A percentile compares a stretch with the other conserved stretches of the same genome.
These are phyloP conservation scores for Apis cerana DNA, from an alignment of 1,140 invertebrate species.

Conservation along the genomic window DNA sequence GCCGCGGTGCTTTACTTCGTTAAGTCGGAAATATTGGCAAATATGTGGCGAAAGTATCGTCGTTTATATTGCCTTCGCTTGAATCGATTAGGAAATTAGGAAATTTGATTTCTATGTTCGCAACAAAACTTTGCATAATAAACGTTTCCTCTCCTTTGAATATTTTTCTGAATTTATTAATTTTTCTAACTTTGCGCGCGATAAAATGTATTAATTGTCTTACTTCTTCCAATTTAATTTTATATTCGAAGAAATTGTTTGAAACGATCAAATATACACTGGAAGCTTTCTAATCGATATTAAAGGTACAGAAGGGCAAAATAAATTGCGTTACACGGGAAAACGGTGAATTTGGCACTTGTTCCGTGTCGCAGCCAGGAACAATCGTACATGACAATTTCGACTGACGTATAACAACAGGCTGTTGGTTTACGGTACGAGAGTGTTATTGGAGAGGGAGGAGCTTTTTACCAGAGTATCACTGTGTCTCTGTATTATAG, in stretches of 20 bases:
- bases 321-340: slow-evolving; percentile 22
- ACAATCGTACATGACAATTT: slow-evolving; percentile 31
- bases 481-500: slow-evolving; percentile 28
- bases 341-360: background rate
- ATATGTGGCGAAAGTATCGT: slow-evolving; percentile 33
- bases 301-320: background rate
- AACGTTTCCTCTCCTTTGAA: background rate
- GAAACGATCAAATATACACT: too few species aligned
- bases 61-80: slow-evolving; percentile 11
- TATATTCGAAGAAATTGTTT: too few species aligned
- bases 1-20: slow-evolving; percentile 32
- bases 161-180: background rate
- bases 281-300: too few species aligned
- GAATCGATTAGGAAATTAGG: background rate
- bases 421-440: slow-evolving; percentile 22
- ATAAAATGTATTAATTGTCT: too few species aligned
- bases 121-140: too few species aligned
- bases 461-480: slow-evolving; percentile 57
- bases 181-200: too few species aligned
- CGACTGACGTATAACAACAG: slow-evolving; percentile 52
- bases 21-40: slow-evolving; percentile 47
- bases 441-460: slow-evolving; percentile 51
- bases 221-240: too few species aligned
- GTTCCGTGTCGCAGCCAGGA: slow-evolving; percentile 22
- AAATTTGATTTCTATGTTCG: background rate